Percentiles rank a stretch among this genome's conserved stretches.
These are phyloP conservation scores for Lasioglossum malachurum DNA, from an alignment of 2,888 invertebrate species.

Conservation along the genomic window DNA sequence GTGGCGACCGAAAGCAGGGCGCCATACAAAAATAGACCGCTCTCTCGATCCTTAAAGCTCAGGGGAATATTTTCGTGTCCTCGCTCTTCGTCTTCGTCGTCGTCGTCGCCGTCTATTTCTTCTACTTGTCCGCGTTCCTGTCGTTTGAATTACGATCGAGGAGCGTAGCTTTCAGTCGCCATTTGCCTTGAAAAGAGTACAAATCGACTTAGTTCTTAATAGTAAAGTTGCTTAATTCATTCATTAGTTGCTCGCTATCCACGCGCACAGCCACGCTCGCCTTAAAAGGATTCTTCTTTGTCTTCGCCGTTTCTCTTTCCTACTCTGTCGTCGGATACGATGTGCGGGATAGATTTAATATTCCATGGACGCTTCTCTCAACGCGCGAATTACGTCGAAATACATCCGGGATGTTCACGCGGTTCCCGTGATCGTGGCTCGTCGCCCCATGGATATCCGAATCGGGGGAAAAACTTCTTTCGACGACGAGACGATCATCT, in stretches of 20 bases:
- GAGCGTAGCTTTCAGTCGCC: conserved; percentile 69
- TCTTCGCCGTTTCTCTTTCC: not conserved
- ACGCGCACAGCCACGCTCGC: conserved; percentile 71
- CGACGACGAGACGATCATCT: not conserved
- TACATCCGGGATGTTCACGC: not conserved
- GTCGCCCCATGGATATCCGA: not conserved
- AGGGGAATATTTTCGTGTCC: not conserved
- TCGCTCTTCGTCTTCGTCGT: not conserved
- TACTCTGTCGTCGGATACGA: not conserved
- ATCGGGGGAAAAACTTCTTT: not conserved
- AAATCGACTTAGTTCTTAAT: conserved; percentile 52
- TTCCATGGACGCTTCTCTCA: not conserved
- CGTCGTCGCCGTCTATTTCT: not conserved
- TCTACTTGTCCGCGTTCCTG: not conserved
- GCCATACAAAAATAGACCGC: conserved; percentile 66
- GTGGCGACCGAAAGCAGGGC: conserved; percentile 70
- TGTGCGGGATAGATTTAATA: conserved; percentile 2
- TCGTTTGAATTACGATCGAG: conserved; percentile 17
- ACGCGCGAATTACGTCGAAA: not conserved
- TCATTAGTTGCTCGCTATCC: conserved; percentile 58
- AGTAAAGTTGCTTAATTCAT: conserved; percentile 42
- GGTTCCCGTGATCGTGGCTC: not conserved
- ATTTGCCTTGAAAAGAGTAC: conserved; percentile 62
- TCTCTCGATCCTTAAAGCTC: conserved; percentile 12
- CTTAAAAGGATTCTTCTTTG: conserved; percentile 40